Percentiles rank a stretch among this genome's conserved stretches.
These are phyloP conservation scores for Serranus cabrilla DNA, from an alignment of 2,797 vertebrate genomes.

Conservation along the genomic window DNA sequence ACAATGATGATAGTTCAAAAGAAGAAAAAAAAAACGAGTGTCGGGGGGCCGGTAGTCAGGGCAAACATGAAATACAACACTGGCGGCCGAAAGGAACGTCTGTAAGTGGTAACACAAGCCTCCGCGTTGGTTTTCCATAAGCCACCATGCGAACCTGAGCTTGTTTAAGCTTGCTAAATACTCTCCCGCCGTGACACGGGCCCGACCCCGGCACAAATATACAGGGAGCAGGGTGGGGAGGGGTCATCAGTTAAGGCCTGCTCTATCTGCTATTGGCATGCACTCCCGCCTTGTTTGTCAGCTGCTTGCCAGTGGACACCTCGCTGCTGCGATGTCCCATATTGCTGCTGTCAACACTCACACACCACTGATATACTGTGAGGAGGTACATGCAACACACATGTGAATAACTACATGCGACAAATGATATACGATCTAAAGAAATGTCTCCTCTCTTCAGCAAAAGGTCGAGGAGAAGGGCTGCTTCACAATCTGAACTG, in stretches of 20 bases:
- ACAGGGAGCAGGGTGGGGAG: conserved; percentile 60
- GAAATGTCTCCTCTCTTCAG: conserved; percentile 50
- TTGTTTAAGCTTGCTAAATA: conserved; percentile 83
- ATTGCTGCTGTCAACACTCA: conserved; percentile 79
- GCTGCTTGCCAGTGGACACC: conserved; percentile 78
- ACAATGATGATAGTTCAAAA: conserved; percentile 66
- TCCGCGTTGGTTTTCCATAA: conserved; percentile 51
- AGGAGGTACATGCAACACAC: conserved; percentile 19
- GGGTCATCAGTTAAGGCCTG: conserved; percentile 80
- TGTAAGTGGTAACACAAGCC: conserved; percentile 69
- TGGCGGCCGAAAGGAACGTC: conserved; percentile 50
- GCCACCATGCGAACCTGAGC: conserved; percentile 68
- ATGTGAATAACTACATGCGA: conserved; percentile 50
- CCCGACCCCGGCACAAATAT: conserved; percentile 76
- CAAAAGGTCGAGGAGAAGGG: conserved; percentile 53
- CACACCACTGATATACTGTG: conserved; percentile 45
- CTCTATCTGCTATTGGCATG: conserved; percentile 75
- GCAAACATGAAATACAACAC: conserved; percentile 67
- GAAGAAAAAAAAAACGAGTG: conserved; percentile 31
- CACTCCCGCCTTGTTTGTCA: conserved; percentile 78
- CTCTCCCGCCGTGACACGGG: conserved; percentile 71
- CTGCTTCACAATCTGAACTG: conserved; percentile 45
- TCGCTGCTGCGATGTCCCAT: conserved; percentile 72
- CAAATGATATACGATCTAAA: conserved; percentile 44
- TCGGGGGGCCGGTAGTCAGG: conserved; percentile 42